phyloP scores from a whole-genome alignment of 1,140 invertebrate genomes.

The Macrostomum lignano region DNA sequence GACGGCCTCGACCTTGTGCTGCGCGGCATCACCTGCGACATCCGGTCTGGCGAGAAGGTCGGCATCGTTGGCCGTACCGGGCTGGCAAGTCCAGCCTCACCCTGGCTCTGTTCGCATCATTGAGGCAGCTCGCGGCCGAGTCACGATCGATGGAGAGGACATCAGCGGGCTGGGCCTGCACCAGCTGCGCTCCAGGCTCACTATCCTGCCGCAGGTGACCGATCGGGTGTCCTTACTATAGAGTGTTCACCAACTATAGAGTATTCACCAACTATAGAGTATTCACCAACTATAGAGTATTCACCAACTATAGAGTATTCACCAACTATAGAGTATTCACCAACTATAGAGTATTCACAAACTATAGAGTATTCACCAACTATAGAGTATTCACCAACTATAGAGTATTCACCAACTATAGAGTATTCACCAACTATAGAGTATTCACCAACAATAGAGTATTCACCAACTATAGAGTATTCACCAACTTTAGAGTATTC shows the following conservation, averaged over 20 bases:
- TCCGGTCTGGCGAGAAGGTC: constrained; percentile 5
- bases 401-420: no score
- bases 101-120: constrained; percentile 31
- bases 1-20: constrained; percentile 13
- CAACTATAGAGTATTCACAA: no score
- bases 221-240: no score
- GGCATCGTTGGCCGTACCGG: constrained; percentile 13
- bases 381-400: no score
- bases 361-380: no score
- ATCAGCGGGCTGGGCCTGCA: constrained; percentile 16
- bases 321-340: no score
- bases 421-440: no score
- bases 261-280: constrained; percentile 1
- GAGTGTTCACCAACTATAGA: not conserved
- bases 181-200: constrained; percentile 16
- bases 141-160: constrained; percentile 17
- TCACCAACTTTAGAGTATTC: no score
- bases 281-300: no score
- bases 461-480: no score
- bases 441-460: no score
- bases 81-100: constrained; percentile 33
- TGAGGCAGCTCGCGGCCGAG: constrained; percentile 22
- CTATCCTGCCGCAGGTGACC: constrained; percentile 24
- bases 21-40: constrained; percentile 1
- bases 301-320: no score